Evolutionary conservation across 1,140 invertebrate species (phyloP).

Genomic region (Aethina tumida): DNA sequence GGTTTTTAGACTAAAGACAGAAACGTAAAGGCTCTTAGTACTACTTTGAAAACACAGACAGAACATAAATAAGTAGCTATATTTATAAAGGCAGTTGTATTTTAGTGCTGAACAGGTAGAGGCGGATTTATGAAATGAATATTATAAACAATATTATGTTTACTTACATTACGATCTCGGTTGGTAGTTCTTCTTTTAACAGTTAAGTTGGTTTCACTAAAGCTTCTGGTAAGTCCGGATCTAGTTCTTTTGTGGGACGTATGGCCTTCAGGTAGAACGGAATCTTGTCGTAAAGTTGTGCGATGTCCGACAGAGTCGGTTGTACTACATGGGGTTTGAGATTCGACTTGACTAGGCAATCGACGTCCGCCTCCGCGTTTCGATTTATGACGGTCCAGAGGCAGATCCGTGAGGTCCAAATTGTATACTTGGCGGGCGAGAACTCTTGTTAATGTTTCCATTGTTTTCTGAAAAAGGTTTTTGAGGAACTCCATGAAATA

Average conservation of each 20-base stretch:
- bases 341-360: constrained; percentile 27
- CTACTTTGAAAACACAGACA: not conserved
- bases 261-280: constrained; percentile 26
- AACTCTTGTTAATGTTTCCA: constrained; percentile 89
- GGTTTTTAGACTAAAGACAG: constrained; percentile 19
- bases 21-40: constrained; percentile 3
- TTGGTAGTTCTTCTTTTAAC: constrained; percentile 16
- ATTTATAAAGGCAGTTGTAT: not conserved
- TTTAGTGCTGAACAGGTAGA: not conserved
- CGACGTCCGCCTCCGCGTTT: constrained; percentile 21
- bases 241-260: constrained; percentile 21
- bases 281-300: constrained; percentile 26
- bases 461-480: constrained; percentile 72
- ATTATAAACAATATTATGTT: not conserved
- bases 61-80: not conserved
- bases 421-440: constrained; percentile 88
- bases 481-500: not conserved
- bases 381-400: constrained; percentile 70
- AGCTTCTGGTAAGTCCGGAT: constrained; percentile 40
- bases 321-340: constrained; percentile 11
- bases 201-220: constrained; percentile 43
- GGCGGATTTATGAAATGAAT: not conserved
- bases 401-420: constrained; percentile 82
- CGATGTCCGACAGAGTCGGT: constrained; percentile 13
- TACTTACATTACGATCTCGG: constrained; percentile 19